Percentiles rank a stretch among this genome's conserved stretches.
phyloP scores from a whole-genome alignment of 2,888 invertebrate genomes.

The Xylota sylvarum region DNA sequence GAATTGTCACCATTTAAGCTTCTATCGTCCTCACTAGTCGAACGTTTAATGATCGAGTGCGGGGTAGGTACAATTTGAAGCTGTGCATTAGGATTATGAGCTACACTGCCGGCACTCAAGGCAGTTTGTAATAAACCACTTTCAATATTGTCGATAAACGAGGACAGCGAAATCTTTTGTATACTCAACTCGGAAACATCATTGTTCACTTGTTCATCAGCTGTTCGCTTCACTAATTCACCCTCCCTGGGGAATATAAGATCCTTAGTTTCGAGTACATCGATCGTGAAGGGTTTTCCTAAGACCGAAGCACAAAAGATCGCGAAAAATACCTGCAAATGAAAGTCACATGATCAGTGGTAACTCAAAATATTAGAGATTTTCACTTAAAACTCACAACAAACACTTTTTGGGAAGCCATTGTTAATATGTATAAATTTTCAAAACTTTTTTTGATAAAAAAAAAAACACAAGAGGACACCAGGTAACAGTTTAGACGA shows the following conservation, averaged over 20 bases:
- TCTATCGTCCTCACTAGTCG: conserved; percentile 13
- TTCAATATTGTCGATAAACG: conserved; percentile 82
- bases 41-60: conserved; percentile 57
- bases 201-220: conserved; percentile 4
- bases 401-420: conserved; percentile 49
- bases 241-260: conserved; percentile 24
- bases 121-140: conserved; percentile 81
- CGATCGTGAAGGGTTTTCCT: conserved; percentile 49
- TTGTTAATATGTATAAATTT: conserved; percentile 8
- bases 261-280: conserved; percentile 53
- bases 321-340: conserved; percentile 41
- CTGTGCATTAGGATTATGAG: conserved; percentile 78
- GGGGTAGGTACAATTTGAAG: conserved; percentile 77
- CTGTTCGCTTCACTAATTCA: conserved; percentile 54
- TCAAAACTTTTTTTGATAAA: not conserved
- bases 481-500: conserved; percentile 1
- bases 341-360: conserved; percentile 38
- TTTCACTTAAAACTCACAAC: conserved; percentile 54
- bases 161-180: conserved; percentile 80
- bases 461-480: not conserved
- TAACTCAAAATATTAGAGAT: not conserved
- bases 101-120: conserved; percentile 79
- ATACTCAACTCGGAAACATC: conserved; percentile 78
- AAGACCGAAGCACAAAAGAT: conserved; percentile 22
- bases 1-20: conserved; percentile 20